Base-by-base conservation (phyloP, 2,797 vertebrate species). In the Heliangelus exortis region DNA sequence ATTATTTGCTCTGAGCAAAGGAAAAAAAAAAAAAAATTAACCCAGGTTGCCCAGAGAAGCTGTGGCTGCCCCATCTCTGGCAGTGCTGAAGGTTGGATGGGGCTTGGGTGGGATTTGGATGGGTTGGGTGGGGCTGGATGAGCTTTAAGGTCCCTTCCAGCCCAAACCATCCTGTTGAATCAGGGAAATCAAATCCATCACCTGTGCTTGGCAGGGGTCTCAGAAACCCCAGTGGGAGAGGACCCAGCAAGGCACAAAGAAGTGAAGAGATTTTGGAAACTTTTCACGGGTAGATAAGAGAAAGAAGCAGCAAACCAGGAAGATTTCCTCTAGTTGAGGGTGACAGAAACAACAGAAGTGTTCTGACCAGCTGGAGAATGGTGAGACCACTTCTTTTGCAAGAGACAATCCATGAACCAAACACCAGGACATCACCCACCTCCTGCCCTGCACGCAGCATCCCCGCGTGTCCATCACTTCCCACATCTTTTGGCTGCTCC, bases 381-480 rank as follows among this genome's bases (percentile, higher is more conserved):
- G 41, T 8, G 28, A 20, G 6, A 43, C 12, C 9, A 1, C 34
- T 72, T 57, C 21, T 33, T 63, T 25, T 13, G 20, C 66, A 29
- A 21, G 34, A 18, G 67, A n/a, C 34, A 25, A 6, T 4, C 8
- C 2, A 0, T 3, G 11, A 22, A 19, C 33, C 20, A 41, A 14
- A 25, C n/a, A 11, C 10, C 5, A 34, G 4, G 15, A 4, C 26
- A 5, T 16, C 47, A 5, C 1, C 23, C 11, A 2, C 25, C 22
- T 22, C 51, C 12, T 9, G 10, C 23, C 28, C 43, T 18, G 12
- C 10, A 4, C 0, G 6, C 47, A 15, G 15, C 0, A 6, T 45
- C 29, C 20, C 61, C 9, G 22, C 4, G 3, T 22, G 0, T 2
- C 2, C 25, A 0, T 26, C 12, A 12, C 2, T 48, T 39, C 67